Evolutionary conservation across 1,140 invertebrate species (phyloP), one percentile per base, ranked within the genome.

Genomic region (Propsilocerus akamusi): DNA sequence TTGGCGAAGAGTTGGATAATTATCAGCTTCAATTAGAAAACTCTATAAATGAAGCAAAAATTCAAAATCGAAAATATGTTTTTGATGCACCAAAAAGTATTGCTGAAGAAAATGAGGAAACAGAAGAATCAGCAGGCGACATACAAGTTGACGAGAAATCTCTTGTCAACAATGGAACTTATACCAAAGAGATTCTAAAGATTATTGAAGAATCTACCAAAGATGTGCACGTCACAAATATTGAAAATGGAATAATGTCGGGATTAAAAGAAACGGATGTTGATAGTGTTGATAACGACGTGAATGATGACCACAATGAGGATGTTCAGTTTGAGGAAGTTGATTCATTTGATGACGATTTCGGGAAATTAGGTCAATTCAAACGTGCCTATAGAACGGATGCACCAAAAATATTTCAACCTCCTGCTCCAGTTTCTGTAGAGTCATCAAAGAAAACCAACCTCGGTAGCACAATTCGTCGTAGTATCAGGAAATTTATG

Each of bases 11-110:
- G 46, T 46, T 65, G 34, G 63, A 65, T 54, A 57, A 60, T 14
- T 65, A 65, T 51, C 63, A 65, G 46, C 48, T 65, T 48, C 63
- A 65, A 51, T 51, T 65, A 24, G 63, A 65, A 51, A 65, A 65
- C 23, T 65, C 63, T 55, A 65, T 65, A 14, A 65, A 65, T 49
- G 63, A 65, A 47, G 63, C 63, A 3, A 65, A 65, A 52, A 41
- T 46, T 60, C 26, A 52, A 59, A 12, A 65, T 51, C 24, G 50
- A 26, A 23, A 26, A 7, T 46, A 34, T 24, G 4, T 5, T 26
- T 25, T 48, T 26, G 25, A 25, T 17, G 20, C 32, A 37, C 32
- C 32, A 25, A 51, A 14, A 49, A 49, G 8, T 50, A 41, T 48
- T 1, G 26, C 53, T 5, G 57, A 57, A 34, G 55, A 57, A 5